Evolutionary conservation across 2,888 invertebrate species (phyloP).

Genomic region (Lacanobia oleracea): DNA sequence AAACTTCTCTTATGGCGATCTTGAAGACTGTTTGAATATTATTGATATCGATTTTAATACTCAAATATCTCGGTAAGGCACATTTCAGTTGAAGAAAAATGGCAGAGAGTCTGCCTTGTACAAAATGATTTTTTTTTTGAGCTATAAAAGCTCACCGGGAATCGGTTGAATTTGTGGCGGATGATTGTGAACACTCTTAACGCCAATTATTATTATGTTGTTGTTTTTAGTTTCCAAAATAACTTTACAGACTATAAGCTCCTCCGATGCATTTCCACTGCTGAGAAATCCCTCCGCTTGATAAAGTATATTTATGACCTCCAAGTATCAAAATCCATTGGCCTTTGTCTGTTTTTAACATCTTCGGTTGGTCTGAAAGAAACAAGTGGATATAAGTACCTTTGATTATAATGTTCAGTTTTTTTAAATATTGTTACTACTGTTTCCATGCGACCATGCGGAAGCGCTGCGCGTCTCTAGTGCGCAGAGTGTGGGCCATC

Average conservation of each 20-base stretch:
- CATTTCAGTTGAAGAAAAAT: not conserved
- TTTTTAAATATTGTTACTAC: too few relatives aligned
- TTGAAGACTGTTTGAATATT: too few relatives aligned
- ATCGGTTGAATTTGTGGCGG: not conserved
- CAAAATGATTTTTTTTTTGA: too few relatives aligned
- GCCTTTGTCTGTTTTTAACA: slow-evolving; percentile 25
- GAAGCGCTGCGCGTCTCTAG: too few relatives aligned
- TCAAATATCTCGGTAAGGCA: too few relatives aligned
- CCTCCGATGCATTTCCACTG: slow-evolving; percentile 43
- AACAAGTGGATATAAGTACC: not conserved
- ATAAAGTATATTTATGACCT: slow-evolving; percentile 40
- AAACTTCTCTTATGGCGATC: not conserved
- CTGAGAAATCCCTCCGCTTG: not conserved
- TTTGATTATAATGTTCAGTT: too few relatives aligned
- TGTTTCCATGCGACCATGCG: too few relatives aligned
- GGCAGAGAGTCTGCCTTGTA: not conserved
- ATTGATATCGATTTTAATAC: too few relatives aligned
- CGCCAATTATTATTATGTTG: slow-evolving; percentile 4
- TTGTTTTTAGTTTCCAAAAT: slow-evolving; percentile 33
- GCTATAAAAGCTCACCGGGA: not conserved
- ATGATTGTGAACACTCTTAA: slow-evolving; percentile 40
- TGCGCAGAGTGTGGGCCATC: too few relatives aligned
- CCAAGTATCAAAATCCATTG: slow-evolving; percentile 25
- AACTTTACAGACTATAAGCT: slow-evolving; percentile 43
- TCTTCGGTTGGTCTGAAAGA: slow-evolving; percentile 36